phyloP scores from a whole-genome alignment of 1,140 invertebrate species.

The Penaeus indicus region DNA sequence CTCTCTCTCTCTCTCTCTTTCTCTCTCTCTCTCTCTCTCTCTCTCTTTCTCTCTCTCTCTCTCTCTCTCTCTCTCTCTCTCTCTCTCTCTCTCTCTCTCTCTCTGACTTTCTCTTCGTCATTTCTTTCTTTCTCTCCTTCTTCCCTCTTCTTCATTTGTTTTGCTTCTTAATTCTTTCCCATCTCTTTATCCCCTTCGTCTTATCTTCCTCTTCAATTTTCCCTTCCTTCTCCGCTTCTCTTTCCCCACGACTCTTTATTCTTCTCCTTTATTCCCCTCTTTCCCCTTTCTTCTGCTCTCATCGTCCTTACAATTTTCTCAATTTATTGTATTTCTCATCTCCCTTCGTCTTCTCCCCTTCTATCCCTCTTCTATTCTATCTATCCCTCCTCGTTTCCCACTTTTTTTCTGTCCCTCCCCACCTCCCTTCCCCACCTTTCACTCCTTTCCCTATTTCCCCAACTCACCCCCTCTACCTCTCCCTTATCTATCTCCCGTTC shows the following conservation, averaged over 20 bases:
- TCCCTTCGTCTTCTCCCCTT: neutral
- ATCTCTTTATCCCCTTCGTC: too few relatives aligned
- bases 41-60: too few relatives aligned
- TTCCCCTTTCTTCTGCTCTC: neutral
- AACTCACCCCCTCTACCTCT: neutral
- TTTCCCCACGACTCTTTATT: too few relatives aligned
- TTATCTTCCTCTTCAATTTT: too few relatives aligned
- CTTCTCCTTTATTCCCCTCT: neutral
- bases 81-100: neutral
- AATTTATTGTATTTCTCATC: too few relatives aligned
- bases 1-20: too few relatives aligned
- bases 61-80: too few relatives aligned
- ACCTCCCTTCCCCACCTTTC: neutral
- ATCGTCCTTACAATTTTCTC: too few relatives aligned
- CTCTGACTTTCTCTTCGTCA: neutral
- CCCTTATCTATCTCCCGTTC: neutral
- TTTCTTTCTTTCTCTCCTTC: neutral
- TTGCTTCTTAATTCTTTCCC: too few relatives aligned
- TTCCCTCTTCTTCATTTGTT: too few relatives aligned
- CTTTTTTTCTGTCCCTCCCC: neutral
- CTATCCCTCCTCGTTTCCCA: neutral
- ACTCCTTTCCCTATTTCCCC: neutral
- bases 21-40: too few relatives aligned
- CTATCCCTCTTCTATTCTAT: neutral
- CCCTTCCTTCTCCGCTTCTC: too few relatives aligned